Conservation (phyloP, 2,888 invertebrate genomes). For the Chironomus tentans region DNA sequence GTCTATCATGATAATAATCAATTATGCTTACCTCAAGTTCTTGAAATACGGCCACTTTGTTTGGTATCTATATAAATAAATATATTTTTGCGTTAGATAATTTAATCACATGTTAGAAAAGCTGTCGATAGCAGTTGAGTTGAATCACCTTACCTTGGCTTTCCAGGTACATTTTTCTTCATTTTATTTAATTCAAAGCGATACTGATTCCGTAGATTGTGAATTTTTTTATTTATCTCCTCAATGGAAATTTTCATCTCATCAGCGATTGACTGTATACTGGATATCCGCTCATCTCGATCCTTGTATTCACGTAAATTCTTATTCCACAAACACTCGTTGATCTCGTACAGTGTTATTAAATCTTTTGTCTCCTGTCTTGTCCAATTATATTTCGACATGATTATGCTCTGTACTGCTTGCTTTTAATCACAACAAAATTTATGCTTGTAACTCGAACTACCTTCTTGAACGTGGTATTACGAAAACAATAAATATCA, state of each 20-base stretch:
- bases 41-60: conserved; percentile 40
- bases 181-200: conserved; percentile 39
- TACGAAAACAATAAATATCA: neutral
- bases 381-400: conserved; percentile 33
- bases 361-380: conserved; percentile 36
- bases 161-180: conserved; percentile 21
- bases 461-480: neutral
- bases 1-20: too few relatives aligned
- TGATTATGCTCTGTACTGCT: neutral
- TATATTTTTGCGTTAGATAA: neutral
- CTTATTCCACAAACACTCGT: conserved; percentile 40
- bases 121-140: too few relatives aligned
- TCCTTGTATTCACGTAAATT: conserved; percentile 36
- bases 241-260: conserved; percentile 21
- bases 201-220: conserved; percentile 40
- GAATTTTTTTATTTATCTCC: conserved; percentile 33
- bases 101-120: neutral
- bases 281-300: conserved; percentile 15
- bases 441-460: neutral
- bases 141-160: neutral
- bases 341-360: conserved; percentile 36
- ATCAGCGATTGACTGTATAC: conserved; percentile 8
- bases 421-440: neutral
- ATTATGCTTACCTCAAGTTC: conserved; percentile 31
- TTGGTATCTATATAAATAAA: neutral